A percentile compares a stretch with the other conserved stretches of the same genome.
These are phyloP conservation scores for Pangasianodon gigas DNA, from an alignment of 2,113 vertebrate species.

Conservation along the genomic window DNA sequence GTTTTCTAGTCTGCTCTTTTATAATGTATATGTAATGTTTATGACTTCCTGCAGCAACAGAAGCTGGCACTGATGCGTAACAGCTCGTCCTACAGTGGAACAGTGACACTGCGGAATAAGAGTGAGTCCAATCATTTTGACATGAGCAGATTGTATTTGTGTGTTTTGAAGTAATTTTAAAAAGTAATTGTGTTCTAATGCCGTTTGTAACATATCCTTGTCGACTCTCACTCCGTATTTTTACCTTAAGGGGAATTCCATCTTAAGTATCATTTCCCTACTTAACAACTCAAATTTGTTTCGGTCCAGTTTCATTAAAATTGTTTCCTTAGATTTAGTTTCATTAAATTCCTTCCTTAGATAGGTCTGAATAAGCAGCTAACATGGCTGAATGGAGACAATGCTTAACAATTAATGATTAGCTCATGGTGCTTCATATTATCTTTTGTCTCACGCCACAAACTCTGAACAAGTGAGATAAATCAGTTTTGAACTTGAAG, in stretches of 20 bases:
- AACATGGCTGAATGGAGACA: background rate
- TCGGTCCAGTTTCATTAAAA: background rate
- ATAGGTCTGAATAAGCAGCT: background rate
- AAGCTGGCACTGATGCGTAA: conserved; percentile 83
- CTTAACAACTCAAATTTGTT: background rate
- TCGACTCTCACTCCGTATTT: background rate
- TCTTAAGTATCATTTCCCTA: background rate
- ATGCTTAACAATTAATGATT: background rate
- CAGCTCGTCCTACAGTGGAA: conserved; percentile 79
- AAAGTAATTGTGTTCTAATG: background rate
- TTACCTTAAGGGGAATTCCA: background rate
- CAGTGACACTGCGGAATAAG: conserved; percentile 82
- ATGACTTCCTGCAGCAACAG: conserved; percentile 78
- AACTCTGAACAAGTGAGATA: background rate
- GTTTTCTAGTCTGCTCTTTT: background rate
- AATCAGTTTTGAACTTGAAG: background rate
- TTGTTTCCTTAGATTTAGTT: background rate
- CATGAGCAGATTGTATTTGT: background rate
- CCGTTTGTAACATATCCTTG: background rate
- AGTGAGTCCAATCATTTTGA: conserved; percentile 69
- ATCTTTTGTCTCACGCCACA: background rate
- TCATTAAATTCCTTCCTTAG: background rate
- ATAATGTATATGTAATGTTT: conserved; percentile 7
- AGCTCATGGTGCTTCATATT: background rate
- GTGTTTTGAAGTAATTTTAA: background rate